Percentiles rank a stretch among this genome's conserved stretches.
Evolutionary conservation across 2,113 vertebrate genomes (phyloP).

Genomic region (Coreoperca whiteheadi): DNA sequence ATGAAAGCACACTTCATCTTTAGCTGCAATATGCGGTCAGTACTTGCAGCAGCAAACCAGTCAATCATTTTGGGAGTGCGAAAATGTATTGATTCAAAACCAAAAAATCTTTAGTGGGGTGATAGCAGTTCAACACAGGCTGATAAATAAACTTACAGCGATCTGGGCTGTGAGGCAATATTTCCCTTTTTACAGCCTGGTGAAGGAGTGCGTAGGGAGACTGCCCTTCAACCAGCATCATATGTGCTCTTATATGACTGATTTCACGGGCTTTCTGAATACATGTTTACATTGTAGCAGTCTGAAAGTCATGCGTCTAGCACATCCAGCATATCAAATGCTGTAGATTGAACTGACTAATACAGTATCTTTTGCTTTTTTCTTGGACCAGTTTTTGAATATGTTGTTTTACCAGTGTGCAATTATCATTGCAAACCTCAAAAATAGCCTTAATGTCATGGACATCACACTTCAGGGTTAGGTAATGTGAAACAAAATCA

Average conservation of each 20-base stretch:
- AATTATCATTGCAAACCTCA: not conserved
- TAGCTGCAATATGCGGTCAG: not conserved
- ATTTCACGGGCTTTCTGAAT: not conserved
- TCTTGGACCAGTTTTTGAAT: not conserved
- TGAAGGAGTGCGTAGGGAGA: not conserved
- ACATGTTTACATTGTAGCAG: not conserved
- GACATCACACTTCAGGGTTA: not conserved
- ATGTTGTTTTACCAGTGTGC: not conserved
- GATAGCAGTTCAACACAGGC: slow-evolving; percentile 6
- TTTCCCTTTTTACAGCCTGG: slow-evolving; percentile 43
- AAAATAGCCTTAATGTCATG: slow-evolving; percentile 11
- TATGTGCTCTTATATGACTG: not conserved
- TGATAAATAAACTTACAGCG: slow-evolving; percentile 29
- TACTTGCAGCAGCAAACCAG: slow-evolving; percentile 26
- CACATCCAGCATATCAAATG: not conserved
- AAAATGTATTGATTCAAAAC: slow-evolving; percentile 62
- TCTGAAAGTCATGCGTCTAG: not conserved
- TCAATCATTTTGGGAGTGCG: slow-evolving; percentile 40
- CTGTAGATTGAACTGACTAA: not conserved
- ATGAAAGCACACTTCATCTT: slow-evolving; percentile 11
- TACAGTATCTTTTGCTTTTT: not conserved
- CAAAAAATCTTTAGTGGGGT: slow-evolving; percentile 20
- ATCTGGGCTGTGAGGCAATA: not conserved
- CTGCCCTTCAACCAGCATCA: slow-evolving; percentile 22
- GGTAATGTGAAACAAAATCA: slow-evolving; percentile 19